Percentiles rank a stretch among this genome's conserved stretches.
Conservation (phyloP, 2,888 invertebrate genomes). For the Ophioninae sp. region DNA sequence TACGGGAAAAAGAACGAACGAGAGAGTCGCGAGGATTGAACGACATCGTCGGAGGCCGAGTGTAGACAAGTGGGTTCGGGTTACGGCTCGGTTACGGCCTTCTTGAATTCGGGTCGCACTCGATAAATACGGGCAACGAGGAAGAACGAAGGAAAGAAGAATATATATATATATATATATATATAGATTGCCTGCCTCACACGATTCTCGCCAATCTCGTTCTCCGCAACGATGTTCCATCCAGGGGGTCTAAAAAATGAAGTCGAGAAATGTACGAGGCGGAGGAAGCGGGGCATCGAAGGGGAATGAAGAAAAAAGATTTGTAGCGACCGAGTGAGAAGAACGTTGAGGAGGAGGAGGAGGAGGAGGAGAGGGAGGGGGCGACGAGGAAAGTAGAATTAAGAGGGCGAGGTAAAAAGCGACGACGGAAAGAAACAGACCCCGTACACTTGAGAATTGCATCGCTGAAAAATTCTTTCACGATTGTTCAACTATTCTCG, state of each 20-base stretch:
- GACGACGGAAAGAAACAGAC: too few relatives aligned
- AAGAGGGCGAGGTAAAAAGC: too few relatives aligned
- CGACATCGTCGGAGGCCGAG: constrained; percentile 36
- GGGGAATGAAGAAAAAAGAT: neutral
- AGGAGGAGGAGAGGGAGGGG: neutral
- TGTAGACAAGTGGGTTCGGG: constrained; percentile 70
- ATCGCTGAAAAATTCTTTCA: too few relatives aligned
- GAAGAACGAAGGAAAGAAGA: constrained; percentile 27
- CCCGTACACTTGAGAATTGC: too few relatives aligned
- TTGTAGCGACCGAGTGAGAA: neutral
- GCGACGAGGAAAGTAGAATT: neutral
- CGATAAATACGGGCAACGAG: constrained; percentile 31
- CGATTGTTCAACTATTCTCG: too few relatives aligned
- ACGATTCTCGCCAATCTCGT: neutral
- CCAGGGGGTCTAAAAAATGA: neutral
- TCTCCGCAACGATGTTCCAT: neutral
- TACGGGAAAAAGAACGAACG: constrained; percentile 11
- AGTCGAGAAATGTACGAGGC: neutral
- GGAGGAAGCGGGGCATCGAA: neutral
- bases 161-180: neutral
- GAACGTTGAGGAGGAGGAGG: too few relatives aligned
- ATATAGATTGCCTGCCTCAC: neutral
- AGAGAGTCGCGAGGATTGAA: constrained; percentile 29
- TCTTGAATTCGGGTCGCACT: constrained; percentile 70
- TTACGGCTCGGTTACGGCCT: constrained; percentile 72